Evolutionary conservation across 2,797 vertebrate genomes (phyloP).

Genomic region (Lepidocolaptes lacrymiger): DNA sequence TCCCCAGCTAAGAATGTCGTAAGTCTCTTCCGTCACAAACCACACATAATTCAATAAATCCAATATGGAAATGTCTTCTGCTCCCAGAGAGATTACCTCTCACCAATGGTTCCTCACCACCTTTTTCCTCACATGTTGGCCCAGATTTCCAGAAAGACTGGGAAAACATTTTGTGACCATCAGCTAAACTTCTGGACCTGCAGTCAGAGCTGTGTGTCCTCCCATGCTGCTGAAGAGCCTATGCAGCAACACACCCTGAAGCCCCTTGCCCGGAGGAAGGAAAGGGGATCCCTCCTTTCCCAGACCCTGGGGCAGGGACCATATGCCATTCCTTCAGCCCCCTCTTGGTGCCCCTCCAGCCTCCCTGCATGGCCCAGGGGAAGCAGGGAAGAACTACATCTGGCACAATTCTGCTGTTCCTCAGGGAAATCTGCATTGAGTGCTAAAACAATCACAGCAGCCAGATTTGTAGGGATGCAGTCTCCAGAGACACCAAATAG

Average conservation of each 20-base stretch:
- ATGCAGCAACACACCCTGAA: neutral
- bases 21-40: neutral
- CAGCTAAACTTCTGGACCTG: neutral
- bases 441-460: neutral
- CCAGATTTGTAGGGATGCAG: neutral
- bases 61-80: neutral
- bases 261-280: fast-evolving
- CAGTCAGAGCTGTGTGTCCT: neutral
- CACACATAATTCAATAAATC: neutral
- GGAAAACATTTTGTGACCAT: neutral
- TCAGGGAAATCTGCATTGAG: fast-evolving
- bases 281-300: neutral
- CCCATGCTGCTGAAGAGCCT: fast-evolving
- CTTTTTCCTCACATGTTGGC: neutral
- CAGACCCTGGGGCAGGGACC: neutral
- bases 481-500: neutral
- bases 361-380: fast-evolving
- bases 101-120: neutral
- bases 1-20: neutral
- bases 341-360: neutral
- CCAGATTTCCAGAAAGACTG: neutral
- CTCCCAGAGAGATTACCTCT: neutral
- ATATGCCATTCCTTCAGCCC: neutral
- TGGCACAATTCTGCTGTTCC: neutral
- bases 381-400: neutral